Evolutionary conservation across 2,113 vertebrate species (phyloP).

Genomic region (Grallaria varia): DNA sequence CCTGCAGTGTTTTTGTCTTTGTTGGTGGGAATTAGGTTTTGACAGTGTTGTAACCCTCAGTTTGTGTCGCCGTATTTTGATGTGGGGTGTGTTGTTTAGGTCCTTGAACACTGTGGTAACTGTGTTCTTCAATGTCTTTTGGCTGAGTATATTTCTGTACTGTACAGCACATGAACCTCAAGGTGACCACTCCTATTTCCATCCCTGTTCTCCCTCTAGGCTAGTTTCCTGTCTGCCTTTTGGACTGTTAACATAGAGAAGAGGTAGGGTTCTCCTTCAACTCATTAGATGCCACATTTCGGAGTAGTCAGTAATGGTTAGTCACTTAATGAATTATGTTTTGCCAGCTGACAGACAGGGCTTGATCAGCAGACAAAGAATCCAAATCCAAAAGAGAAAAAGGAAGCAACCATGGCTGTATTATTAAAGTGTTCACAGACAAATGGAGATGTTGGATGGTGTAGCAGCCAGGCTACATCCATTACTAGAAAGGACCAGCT

Average conservation of each 20-base stretch:
- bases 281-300: neutral
- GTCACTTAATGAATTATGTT: slow-evolving; percentile 15
- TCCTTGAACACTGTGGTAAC: neutral
- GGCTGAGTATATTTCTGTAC: neutral
- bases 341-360: neutral
- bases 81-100: neutral
- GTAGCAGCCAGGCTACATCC: neutral
- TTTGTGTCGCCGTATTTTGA: neutral
- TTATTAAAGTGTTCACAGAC: neutral
- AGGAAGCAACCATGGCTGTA: neutral
- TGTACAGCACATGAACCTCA: neutral
- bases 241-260: neutral
- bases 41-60: neutral
- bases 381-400: neutral
- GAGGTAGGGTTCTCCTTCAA: neutral
- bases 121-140: neutral
- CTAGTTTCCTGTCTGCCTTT: neutral
- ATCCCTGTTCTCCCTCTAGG: neutral
- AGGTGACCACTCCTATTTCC: neutral
- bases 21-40: neutral
- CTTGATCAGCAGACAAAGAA: neutral
- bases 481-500: neutral
- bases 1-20: neutral
- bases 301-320: slow-evolving; percentile 14
- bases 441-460: neutral